Evolutionary conservation across 2,797 vertebrate genomes (phyloP), one percentile per base, ranked within the genome.

Genomic region (Sebastes nivosus): DNA sequence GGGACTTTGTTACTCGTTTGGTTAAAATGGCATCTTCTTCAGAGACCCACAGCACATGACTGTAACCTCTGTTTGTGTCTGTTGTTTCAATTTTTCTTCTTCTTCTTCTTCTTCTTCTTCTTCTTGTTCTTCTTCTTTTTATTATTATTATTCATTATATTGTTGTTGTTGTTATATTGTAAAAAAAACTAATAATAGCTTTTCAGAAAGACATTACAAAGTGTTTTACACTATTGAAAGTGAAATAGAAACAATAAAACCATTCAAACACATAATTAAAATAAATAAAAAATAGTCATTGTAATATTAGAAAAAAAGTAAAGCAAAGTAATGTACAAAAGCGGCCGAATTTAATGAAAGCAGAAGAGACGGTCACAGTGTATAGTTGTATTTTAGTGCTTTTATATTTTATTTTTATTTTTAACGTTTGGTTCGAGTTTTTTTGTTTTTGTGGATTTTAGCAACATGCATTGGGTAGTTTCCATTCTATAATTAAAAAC

Each of bases 71-170:
- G 36, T 42, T 24, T 63, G 27, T 25, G 1, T 34, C 29, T 16
- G 7, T 25, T 34, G 3, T 68, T 32, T 11, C 16, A 6, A 29
- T 24, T 11, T 12, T 54, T 38, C 12, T 38, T 38, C 12, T 36
- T 36, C 34, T 36, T 36, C 34, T 36, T 36, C 34, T 36, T 36
- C 34, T 2, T 36, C 34, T 36, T 36, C 4, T 34, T 34, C 0
- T 36, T 36, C 0, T 36, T 36, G 11, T 36, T 36, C 11, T 36
- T 32, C 0, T 32, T 34, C 0, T 36, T 36, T 0, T 25, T 5
- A 20, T 8, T 4, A 29, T 38, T 32, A 32, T 9, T 9, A 25
- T 27, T 3, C 8, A 34, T 42, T 16, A 16, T 42, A 42, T 16
- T 42, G 14, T 42, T 42, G 38, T 16, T 42, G 38, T 42, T 42